Evolutionary conservation across 2,888 invertebrate genomes (phyloP).

Genomic region (Coremacera marginata): DNA sequence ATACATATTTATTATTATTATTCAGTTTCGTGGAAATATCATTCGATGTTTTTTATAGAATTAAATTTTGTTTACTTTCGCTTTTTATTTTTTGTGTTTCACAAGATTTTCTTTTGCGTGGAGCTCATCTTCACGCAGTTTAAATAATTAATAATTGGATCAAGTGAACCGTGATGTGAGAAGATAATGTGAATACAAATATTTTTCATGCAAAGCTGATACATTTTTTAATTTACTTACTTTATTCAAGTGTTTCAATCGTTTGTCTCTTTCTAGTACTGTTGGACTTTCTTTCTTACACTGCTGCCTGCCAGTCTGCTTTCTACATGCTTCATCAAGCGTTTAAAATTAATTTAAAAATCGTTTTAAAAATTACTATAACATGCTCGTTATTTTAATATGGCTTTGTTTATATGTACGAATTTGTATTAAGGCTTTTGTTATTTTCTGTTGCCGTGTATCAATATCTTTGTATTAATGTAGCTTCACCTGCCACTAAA

Average conservation of each 20-base stretch:
- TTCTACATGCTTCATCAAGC: constrained; percentile 43
- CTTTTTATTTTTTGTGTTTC: too few relatives aligned
- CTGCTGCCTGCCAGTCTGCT: not conserved
- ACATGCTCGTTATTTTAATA: not conserved
- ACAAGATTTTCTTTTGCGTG: too few relatives aligned
- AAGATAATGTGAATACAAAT: not conserved
- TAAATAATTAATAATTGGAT: not conserved
- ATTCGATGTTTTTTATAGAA: too few relatives aligned
- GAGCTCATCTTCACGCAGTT: too few relatives aligned
- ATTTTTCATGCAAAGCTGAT: not conserved
- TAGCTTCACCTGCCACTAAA: too few relatives aligned
- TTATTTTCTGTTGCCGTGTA: too few relatives aligned
- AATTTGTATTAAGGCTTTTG: not conserved
- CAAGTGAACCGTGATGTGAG: not conserved
- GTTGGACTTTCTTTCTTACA: not conserved
- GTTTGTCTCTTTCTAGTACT: not conserved
- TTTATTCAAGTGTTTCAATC: not conserved
- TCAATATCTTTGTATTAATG: too few relatives aligned
- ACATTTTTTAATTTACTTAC: not conserved
- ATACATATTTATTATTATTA: too few relatives aligned
- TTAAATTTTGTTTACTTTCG: too few relatives aligned
- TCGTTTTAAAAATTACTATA: constrained; percentile 21
- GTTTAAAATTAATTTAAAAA: constrained; percentile 46
- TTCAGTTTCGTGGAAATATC: too few relatives aligned
- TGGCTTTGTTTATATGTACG: not conserved